Base-by-base conservation (phyloP, 2,113 vertebrate species). In the Zapus hudsonius region DNA sequence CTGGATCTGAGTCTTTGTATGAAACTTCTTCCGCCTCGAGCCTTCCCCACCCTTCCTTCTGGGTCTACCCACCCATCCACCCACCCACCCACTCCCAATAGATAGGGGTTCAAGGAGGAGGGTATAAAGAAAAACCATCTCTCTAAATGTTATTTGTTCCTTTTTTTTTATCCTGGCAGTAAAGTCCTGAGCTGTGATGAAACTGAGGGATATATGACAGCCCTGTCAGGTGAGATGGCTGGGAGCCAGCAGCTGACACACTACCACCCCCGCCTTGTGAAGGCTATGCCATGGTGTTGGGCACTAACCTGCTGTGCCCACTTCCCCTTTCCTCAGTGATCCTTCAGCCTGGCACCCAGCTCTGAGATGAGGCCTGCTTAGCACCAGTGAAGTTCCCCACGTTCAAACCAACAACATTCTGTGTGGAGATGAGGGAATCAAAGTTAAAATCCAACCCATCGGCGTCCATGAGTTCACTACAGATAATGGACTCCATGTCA, bases 361-460 rank as follows among this genome's bases (percentile, higher is more conserved):
- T 99, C 97, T 99, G 99, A 98, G 99, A 98, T 89, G 98, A 99
- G 97, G 98, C 98, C 98, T 99, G 99, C 98, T 99, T 99, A 98
- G 99, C 98, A 99, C 98, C 99, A 96, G 98, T 98, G 98, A 99
- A 99, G 98, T 97, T 99, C 97, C 99, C 98, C 94, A 99, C 99
- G 86, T 99, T 99, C 98, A 99, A 98, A 98, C 98, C 99, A 98
- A 98, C 98, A 97, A 98, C 98, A 57, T 99, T 99, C 98, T 99
- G 99, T 97, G 98, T 98, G 96, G 99, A 98, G 98, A 98, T 98
- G 98, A 99, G 98, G 96, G 99, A 99, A 97, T 99, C 99, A 99
- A 99, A 99, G 98, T 99, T 99, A 99, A 99, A 99, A 98, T 99
- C 99, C 98, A 99, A 98, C 95, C 99, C 99, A 84, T 99, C 99